Evolutionary conservation across 2,888 invertebrate species (phyloP), one percentile per base, ranked within the genome.

Genomic region (Zygogramma bicolorata): DNA sequence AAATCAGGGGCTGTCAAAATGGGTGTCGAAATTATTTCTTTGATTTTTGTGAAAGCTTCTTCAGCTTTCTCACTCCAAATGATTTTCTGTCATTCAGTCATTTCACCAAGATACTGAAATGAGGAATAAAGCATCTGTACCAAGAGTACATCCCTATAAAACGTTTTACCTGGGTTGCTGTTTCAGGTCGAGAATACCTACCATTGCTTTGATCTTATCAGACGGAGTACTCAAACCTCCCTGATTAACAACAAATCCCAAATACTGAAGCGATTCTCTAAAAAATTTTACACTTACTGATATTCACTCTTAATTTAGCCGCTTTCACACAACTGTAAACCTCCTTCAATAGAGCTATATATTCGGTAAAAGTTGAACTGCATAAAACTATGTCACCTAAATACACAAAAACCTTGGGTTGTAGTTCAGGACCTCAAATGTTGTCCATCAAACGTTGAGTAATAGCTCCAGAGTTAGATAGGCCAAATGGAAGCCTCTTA

Each of bases 401-500:
- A 34, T 62, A 42, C 3, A 62, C 40, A 34, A 62, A 62, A 10
- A 62, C 62, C 13, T 46, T 46, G 3, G 46, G 46, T 8, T 46
- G 46, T 46, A 46, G 18, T 46, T 46, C 15, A 18, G 46, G 46
- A 46, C 46, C 46, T 46, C 15, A 46, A 10, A 46, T 46, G 2
- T 13, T 4, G 13, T 38, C 38, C 38, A 38, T 38, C 10, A 38
- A 38, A 46, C 46, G 46, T 46, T 46, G 18, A 3, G 46, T 46
- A 18, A 46, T 15, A 5, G 46, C 18, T 46, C 5, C 46, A 5
- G 18, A 46, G 8, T 46, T 46, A 18, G 46, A 46, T 46, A 15
- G 18, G 18, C 46, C 46, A 46, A 46, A 46, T 8, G 46, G 46
- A 46, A 46, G 46, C 3, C 46, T 3, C 3, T 82, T 70, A 15